Conservation (phyloP, 2,113 vertebrate species). For the Semicossyphus pulcher region DNA sequence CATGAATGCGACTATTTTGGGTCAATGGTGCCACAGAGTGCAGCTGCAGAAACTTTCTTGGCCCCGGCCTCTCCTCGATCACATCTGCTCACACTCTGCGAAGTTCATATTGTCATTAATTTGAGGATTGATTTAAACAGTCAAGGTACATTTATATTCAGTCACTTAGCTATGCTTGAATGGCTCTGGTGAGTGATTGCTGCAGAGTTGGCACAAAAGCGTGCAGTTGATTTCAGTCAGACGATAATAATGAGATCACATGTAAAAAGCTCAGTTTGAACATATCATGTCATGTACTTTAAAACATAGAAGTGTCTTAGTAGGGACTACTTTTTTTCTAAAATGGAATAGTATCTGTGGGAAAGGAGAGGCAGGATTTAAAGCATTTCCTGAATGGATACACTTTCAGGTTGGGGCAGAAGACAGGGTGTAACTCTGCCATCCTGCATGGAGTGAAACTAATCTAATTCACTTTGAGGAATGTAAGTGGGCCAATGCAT, state of each 20-base stretch:
- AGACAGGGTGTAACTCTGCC: constrained; percentile 66
- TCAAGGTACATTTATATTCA: constrained; percentile 34
- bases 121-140: constrained; percentile 7
- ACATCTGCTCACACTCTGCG: constrained; percentile 23
- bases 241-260: neutral
- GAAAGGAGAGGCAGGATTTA: constrained; percentile 52
- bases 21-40: constrained; percentile 20
- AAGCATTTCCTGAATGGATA: constrained; percentile 73
- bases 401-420: constrained; percentile 62
- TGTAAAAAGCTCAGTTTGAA: too few species aligned
- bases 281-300: too few species aligned
- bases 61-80: neutral
- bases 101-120: constrained; percentile 9
- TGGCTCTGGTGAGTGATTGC: neutral
- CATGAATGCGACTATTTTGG: constrained; percentile 56
- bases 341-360: constrained; percentile 27
- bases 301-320: neutral
- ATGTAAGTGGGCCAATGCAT: constrained; percentile 75
- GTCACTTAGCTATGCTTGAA: neutral
- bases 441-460: constrained; percentile 72
- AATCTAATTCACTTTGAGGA: constrained; percentile 77
- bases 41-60: constrained; percentile 30
- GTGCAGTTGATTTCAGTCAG: neutral
- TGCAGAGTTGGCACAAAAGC: neutral
- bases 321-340: neutral